Percentiles rank a stretch among this genome's conserved stretches.
These are phyloP conservation scores for Otus sunia DNA, from an alignment of 2,113 vertebrate genomes.

Conservation along the genomic window DNA sequence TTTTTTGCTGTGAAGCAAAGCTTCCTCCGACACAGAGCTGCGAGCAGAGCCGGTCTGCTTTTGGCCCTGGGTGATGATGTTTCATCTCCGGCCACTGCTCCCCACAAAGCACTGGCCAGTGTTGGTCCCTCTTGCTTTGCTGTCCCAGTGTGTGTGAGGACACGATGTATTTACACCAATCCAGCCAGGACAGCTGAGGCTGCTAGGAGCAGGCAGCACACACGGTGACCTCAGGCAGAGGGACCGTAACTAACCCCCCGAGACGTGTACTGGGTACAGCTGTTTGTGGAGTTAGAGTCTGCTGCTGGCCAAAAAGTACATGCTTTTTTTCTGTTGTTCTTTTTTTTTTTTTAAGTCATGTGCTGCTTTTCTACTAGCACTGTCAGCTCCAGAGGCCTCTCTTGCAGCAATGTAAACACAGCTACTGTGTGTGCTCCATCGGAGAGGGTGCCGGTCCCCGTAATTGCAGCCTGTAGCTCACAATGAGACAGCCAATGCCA, in stretches of 20 bases:
- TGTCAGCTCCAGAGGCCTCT: neutral
- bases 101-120: fast-evolving
- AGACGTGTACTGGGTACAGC: neutral
- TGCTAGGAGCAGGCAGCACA: neutral
- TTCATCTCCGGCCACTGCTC: neutral
- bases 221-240: neutral
- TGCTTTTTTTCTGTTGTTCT: neutral
- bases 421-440: neutral
- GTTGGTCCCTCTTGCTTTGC: neutral
- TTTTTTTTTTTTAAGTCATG: neutral
- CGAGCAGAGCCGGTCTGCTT: neutral
- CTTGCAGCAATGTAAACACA: neutral
- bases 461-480: neutral
- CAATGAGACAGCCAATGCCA: constrained; percentile 10
- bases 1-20: neutral
- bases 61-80: neutral
- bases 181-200: neutral
- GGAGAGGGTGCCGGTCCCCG: neutral
- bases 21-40: neutral
- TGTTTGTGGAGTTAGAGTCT: neutral
- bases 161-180: fast-evolving
- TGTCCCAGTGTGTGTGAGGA: neutral
- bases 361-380: neutral
- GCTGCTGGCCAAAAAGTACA: neutral
- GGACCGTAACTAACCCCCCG: neutral